Base-by-base conservation (phyloP, 2,113 vertebrate genomes). In the Geothlypis trichas region DNA sequence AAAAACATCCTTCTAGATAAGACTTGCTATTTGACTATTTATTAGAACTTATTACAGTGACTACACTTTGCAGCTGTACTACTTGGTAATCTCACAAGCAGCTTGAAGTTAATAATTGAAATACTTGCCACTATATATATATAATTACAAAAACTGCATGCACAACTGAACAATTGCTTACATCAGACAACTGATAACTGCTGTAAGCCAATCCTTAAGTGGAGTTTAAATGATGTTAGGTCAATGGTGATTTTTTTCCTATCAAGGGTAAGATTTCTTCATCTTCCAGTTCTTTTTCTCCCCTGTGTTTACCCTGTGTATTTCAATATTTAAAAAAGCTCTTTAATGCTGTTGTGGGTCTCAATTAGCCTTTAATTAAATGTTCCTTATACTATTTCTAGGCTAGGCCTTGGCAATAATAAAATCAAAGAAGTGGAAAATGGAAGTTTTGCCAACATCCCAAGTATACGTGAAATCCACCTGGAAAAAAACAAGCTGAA, bases 341-440 rank as follows among this genome's bases (percentile, higher is more conserved):
- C 7, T 63, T 63, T 30, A 65, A 14, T 71, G 23, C 31, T 89
- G 73, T n/a, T 66, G 57, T 81, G 54, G 76, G 84, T 83, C 27
- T 79, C 26, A n/a, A 65, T 73, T 39, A 22, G 21, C 52, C 11
- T 87, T 80, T 76, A 94, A 62, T 26, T 81, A 69, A 92, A 59
- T 47, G 37, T n/a, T 91, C 59, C 87, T 96, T 93, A 24, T 74
- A 23, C 89, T 69, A 63, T 82, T 97, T 97, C 78, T 97, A 99
- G 99, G 93, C 91, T 99, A 89, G 98, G 99, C 54, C 97, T 99
- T 44, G 98, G 98, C 75, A 99, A 99, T 90, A 99, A 99, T 95
- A 99, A 98, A 97, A 99, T 99, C 94, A 99, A 98, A 95, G 99
- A 96, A 37, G 98, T 99, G 31, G 99, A 99, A 98, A 99, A 99